phyloP scores from a whole-genome alignment of 2,888 invertebrate genomes.

The Pollenia angustigena region DNA sequence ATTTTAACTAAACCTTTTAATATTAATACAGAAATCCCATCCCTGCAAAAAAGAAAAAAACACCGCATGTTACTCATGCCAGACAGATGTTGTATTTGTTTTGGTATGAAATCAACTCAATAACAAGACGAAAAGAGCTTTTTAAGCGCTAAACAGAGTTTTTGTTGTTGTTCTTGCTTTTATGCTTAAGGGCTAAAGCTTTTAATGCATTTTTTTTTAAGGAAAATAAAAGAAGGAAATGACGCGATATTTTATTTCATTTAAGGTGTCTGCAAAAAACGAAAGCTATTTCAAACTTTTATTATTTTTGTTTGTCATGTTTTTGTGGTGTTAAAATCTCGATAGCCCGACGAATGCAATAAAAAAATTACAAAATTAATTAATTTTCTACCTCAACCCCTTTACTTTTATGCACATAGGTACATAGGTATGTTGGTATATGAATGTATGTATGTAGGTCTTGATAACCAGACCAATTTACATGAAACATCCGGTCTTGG shows the following conservation, averaged over 20 bases:
- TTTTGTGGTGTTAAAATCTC: background rate
- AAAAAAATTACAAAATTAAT: slow-evolving; percentile 9
- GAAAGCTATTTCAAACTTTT: slow-evolving; percentile 39
- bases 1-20: too few species aligned
- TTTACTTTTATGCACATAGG: background rate
- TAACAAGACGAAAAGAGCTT: slow-evolving; percentile 35
- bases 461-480: background rate
- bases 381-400: background rate
- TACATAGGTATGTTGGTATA: too few species aligned
- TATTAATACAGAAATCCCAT: background rate
- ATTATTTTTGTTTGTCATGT: background rate
- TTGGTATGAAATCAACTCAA: slow-evolving; percentile 16
- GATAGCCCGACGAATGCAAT: slow-evolving; percentile 1
- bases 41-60: slow-evolving; percentile 2
- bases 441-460: background rate
- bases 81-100: slow-evolving; percentile 57
- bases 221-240: slow-evolving; percentile 61
- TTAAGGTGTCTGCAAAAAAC: slow-evolving; percentile 43
- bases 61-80: background rate
- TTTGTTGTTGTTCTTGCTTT: background rate
- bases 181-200: slow-evolving; percentile 37
- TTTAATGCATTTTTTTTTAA: slow-evolving; percentile 43
- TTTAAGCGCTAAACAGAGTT: background rate
- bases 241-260: slow-evolving; percentile 26
- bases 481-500: slow-evolving; percentile 27